Conservation (phyloP, 2,888 invertebrate genomes). For the Eulithis testata region DNA sequence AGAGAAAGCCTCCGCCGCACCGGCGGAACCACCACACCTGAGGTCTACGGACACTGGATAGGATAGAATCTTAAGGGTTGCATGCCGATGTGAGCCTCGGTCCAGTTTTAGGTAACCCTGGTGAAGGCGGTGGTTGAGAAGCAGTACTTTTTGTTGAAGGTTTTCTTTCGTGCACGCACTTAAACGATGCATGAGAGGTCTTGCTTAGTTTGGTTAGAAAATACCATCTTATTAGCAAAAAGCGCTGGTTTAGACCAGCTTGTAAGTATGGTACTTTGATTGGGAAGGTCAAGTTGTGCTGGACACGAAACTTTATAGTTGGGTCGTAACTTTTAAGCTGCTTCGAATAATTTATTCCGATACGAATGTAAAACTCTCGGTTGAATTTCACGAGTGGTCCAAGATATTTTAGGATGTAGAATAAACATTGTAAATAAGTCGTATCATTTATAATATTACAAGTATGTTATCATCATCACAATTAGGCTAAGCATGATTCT, state of each 20-base stretch:
- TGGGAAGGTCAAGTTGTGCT: constrained; percentile 36
- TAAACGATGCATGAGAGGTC: not conserved
- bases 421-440: constrained; percentile 29
- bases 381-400: constrained; percentile 1
- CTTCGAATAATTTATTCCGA: constrained; percentile 17
- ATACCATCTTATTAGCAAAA: not conserved
- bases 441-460: constrained; percentile 16
- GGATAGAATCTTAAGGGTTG: constrained; percentile 17
- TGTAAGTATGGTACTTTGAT: constrained; percentile 29
- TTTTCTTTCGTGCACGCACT: not conserved
- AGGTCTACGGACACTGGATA: constrained; percentile 33
- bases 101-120: not conserved
- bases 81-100: not conserved
- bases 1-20: constrained; percentile 66
- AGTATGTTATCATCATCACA: constrained; percentile 20
- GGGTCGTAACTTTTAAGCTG: not conserved
- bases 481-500: constrained; percentile 1
- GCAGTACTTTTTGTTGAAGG: not conserved
- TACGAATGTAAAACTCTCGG: constrained; percentile 7
- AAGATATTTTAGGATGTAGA: constrained; percentile 1
- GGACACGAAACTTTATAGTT: constrained; percentile 13
- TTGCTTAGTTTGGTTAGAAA: not conserved
- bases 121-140: not conserved
- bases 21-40: constrained; percentile 68
- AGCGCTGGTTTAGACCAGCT: not conserved